Conservation (phyloP, 1,140 invertebrate genomes). For the Paramacrobiotus metropolitanus region DNA sequence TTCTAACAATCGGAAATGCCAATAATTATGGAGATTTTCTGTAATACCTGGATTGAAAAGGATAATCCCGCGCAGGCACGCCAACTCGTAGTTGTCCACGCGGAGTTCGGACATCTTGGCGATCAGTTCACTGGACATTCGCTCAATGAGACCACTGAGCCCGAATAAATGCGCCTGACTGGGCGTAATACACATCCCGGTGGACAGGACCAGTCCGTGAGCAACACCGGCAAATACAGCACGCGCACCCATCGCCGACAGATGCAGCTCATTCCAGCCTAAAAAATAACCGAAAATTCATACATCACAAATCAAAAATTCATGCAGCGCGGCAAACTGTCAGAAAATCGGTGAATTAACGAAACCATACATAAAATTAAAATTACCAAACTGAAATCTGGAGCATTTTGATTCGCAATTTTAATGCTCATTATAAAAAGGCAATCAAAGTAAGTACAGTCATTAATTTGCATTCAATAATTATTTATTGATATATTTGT, state of each 20-base stretch:
- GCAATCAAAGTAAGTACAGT: neutral
- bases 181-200: constrained; percentile 39
- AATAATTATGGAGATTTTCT: too few species aligned
- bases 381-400: too few species aligned
- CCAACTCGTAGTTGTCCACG: constrained; percentile 81
- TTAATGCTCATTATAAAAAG: too few species aligned
- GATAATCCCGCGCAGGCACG: constrained; percentile 78
- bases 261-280: constrained; percentile 87
- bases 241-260: constrained; percentile 77
- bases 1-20: too few species aligned
- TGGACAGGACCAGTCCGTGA: constrained; percentile 47
- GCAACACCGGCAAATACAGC: constrained; percentile 45
- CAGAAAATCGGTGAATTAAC: too few species aligned
- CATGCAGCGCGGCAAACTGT: too few species aligned
- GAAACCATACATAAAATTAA: too few species aligned
- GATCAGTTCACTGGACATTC: constrained; percentile 43
- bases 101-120: constrained; percentile 88
- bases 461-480: too few species aligned
- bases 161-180: constrained; percentile 24
- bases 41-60: constrained; percentile 80
- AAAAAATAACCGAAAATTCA: constrained; percentile 5
- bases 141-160: constrained; percentile 27
- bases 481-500: too few species aligned
- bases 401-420: too few species aligned
- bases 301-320: too few species aligned